phyloP scores from a whole-genome alignment of 1,140 invertebrate genomes.

The Lanistes nyassanus region DNA sequence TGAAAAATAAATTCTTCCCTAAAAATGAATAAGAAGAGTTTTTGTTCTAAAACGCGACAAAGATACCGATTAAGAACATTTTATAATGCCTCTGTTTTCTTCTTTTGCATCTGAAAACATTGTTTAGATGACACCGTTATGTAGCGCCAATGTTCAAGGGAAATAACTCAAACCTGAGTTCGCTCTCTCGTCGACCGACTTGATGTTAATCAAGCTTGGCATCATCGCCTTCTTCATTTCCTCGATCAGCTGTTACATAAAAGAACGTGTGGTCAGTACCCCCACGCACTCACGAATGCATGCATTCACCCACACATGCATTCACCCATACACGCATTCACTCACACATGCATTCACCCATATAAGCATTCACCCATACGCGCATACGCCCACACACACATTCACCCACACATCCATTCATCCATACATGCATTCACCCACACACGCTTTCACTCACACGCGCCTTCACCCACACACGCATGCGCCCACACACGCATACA shows the following conservation, averaged over 20 bases:
- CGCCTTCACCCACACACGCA: not conserved
- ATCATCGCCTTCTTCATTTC: slow-evolving; percentile 15
- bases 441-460: not conserved
- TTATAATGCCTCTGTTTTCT: no score
- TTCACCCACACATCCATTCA: not conserved
- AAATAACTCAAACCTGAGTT: not conserved
- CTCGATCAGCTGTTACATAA: slow-evolving; percentile 10
- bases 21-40: not conserved
- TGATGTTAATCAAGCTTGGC: slow-evolving; percentile 7
- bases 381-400: slow-evolving; percentile 2
- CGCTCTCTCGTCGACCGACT: not conserved
- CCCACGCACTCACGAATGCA: slow-evolving; percentile 4
- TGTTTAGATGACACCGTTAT: not conserved
- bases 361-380: not conserved
- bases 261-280: not conserved
- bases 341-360: not conserved
- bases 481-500: not conserved
- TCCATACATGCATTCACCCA: not conserved
- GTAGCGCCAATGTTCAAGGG: not conserved
- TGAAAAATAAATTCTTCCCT: no score
- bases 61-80: not conserved
- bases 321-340: not conserved
- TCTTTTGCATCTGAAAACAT: not conserved
- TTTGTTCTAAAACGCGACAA: not conserved
- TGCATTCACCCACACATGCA: not conserved